Percentiles rank a stretch among this genome's conserved stretches.
These are phyloP conservation scores for Camponotus pennsylvanicus DNA, from an alignment of 1,140 invertebrate species.

Conservation along the genomic window DNA sequence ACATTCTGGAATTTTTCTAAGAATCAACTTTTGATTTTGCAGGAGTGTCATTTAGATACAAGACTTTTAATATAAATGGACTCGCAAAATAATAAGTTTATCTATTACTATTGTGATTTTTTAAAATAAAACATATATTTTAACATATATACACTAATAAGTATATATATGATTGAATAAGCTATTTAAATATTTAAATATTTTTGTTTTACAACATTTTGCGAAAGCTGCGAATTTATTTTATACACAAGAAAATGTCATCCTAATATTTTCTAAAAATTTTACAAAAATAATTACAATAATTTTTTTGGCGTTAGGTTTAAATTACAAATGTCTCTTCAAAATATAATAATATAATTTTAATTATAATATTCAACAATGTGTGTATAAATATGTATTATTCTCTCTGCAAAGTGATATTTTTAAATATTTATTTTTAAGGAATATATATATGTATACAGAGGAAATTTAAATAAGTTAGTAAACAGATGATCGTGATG, in stretches of 20 bases:
- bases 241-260: background rate
- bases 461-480: conserved; percentile 7
- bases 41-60: background rate
- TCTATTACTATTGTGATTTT: background rate
- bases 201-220: background rate
- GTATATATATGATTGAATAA: background rate
- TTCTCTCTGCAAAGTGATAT: background rate
- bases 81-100: background rate
- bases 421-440: conserved; percentile 11
- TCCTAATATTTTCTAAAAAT: background rate
- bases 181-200: background rate
- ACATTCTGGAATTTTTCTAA: background rate
- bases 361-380: background rate
- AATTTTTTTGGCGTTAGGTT: background rate
- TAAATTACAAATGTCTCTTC: background rate
- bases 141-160: background rate
- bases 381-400: too few species aligned
- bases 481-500: background rate
- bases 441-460: background rate
- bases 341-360: background rate
- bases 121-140: background rate
- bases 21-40: background rate
- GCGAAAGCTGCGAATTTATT: conserved; percentile 16
- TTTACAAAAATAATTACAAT: background rate
- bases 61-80: background rate